Conservation (phyloP, 1,140 invertebrate species). For the Saccostrea echinata region DNA sequence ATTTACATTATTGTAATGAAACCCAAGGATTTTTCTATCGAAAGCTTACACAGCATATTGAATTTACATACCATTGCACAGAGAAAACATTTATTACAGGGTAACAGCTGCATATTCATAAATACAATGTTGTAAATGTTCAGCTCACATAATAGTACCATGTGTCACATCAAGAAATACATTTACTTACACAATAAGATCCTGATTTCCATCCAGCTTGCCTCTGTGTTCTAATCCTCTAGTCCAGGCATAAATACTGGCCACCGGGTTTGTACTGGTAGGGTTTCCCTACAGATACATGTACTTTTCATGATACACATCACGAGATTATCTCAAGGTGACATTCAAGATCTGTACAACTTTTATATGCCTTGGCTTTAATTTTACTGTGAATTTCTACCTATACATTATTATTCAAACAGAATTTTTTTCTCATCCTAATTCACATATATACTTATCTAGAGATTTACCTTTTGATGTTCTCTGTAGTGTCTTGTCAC, state of each 20-base stretch:
- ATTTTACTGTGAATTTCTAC: no score
- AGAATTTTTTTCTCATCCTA: not conserved
- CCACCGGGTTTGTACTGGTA: slow-evolving; percentile 82
- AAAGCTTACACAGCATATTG: not conserved
- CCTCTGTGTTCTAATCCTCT: slow-evolving; percentile 93
- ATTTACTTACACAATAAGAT: slow-evolving; percentile 82
- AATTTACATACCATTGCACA: not conserved
- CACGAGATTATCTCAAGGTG: not conserved
- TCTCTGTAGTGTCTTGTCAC: slow-evolving; percentile 84
- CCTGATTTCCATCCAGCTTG: slow-evolving; percentile 93
- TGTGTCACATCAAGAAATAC: not conserved
- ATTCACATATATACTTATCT: not conserved
- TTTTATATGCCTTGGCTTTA: not conserved
- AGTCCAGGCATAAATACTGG: slow-evolving; percentile 99
- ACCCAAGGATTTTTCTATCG: no score
- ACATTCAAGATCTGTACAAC: not conserved
- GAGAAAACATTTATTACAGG: not conserved
- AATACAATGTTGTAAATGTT: not conserved
- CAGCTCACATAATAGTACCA: not conserved
- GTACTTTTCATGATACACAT: not conserved
- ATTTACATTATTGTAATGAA: not conserved
- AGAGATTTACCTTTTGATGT: slow-evolving; percentile 90
- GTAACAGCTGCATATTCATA: not conserved
- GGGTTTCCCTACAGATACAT: slow-evolving; percentile 75
- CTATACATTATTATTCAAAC: no score